Percentiles rank a stretch among this genome's conserved stretches.
These are phyloP conservation scores for Glyptemys insculpta DNA, from an alignment of 2,797 vertebrate species.

Conservation along the genomic window DNA sequence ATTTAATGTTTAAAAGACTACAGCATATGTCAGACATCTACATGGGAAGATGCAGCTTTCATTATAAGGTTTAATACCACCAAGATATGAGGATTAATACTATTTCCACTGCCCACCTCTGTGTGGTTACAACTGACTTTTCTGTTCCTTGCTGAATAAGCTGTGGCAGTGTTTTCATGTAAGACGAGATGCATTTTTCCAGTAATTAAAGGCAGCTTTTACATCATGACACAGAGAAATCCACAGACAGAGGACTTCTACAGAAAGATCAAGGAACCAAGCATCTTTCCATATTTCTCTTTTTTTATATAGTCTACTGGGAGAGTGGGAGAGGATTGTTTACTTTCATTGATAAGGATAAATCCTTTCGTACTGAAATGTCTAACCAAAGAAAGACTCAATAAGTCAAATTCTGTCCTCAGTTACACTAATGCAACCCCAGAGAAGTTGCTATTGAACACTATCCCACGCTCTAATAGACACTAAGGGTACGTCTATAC, in stretches of 20 bases:
- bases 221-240: not conserved
- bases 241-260: not conserved
- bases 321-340: not conserved
- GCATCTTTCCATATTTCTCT: not conserved
- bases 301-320: not conserved
- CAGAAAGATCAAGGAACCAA: not conserved
- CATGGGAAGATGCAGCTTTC: constrained; percentile 33
- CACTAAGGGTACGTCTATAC: not conserved
- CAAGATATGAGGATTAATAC: constrained; percentile 42
- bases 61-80: constrained; percentile 30
- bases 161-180: not conserved
- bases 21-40: not conserved
- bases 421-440: accelerated
- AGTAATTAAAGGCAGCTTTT: constrained; percentile 20
- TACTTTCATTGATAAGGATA: not conserved
- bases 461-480: not conserved
- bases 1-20: constrained; percentile 40
- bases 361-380: not conserved
- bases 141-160: not conserved
- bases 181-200: not conserved
- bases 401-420: not conserved
- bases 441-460: accelerated
- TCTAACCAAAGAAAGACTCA: not conserved
- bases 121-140: accelerated
- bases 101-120: not conserved